phyloP scores from a whole-genome alignment of 2,888 invertebrate genomes.

The Tipula unca region DNA sequence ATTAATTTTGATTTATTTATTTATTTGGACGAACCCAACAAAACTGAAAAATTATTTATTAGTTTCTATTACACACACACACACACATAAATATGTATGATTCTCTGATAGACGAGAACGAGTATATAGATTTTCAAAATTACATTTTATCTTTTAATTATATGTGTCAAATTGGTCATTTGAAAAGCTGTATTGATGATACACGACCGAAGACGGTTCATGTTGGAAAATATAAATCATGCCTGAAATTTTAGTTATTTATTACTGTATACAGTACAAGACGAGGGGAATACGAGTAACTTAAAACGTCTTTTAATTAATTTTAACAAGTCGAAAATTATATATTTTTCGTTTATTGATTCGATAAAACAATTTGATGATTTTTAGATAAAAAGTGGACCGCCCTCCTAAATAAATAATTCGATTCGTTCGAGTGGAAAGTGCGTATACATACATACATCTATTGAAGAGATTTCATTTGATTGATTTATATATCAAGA shows the following conservation, averaged over 20 bases:
- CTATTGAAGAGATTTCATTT: not conserved
- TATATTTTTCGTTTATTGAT: not conserved
- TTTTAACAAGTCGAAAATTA: not conserved
- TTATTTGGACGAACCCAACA: not conserved
- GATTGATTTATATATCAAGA: not conserved
- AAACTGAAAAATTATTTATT: not conserved
- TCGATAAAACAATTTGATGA: not conserved
- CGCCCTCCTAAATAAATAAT: slow-evolving; percentile 9
- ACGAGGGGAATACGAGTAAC: not conserved
- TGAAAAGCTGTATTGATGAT: not conserved
- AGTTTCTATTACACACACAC: not conserved
- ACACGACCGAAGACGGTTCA: not conserved
- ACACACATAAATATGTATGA: no score
- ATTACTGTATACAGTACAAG: not conserved
- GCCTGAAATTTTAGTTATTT: not conserved
- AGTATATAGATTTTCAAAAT: not conserved
- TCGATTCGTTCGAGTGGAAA: not conserved
- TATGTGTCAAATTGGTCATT: not conserved
- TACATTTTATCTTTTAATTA: not conserved
- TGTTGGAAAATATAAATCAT: not conserved
- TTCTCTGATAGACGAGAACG: no score
- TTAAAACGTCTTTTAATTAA: not conserved
- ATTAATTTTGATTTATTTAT: slow-evolving; percentile 9
- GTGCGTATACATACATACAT: not conserved
- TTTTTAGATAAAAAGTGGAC: not conserved